These are phyloP conservation scores for Melanogrammus aeglefinus DNA, from an alignment of 2,797 vertebrate species.

Conservation along the genomic window DNA sequence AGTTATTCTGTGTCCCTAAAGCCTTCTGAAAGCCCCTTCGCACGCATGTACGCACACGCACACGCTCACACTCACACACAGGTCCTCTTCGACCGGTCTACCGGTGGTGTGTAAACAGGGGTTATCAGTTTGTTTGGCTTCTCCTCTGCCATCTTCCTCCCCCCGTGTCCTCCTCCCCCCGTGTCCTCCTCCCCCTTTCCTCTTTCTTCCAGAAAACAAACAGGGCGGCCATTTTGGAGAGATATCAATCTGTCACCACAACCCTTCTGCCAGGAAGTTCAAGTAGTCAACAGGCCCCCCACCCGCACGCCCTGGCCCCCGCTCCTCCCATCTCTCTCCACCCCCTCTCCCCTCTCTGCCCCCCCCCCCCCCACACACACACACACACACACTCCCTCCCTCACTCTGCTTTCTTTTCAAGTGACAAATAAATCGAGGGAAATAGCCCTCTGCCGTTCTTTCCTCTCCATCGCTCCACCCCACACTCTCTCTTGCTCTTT, in stretches of 20 bases:
- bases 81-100: conserved; percentile 39
- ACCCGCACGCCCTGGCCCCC: background rate
- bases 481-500: conserved; percentile 67
- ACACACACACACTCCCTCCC: conserved; percentile 8
- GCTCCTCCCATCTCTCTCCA: conserved; percentile 32
- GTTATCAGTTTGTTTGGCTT: conserved; percentile 68
- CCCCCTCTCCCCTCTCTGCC: conserved; percentile 31
- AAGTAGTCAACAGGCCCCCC: conserved; percentile 78
- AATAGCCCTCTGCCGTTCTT: conserved; percentile 35
- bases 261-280: conserved; percentile 85
- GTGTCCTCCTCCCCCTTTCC: conserved; percentile 35
- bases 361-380: too few species aligned
- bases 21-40: background rate
- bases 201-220: conserved; percentile 80
- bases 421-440: conserved; percentile 66
- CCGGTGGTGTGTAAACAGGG: conserved; percentile 78
- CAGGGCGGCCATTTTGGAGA: conserved; percentile 81
- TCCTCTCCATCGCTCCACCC: conserved; percentile 48
- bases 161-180: conserved; percentile 31
- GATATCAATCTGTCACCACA: conserved; percentile 88
- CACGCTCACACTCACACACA: conserved; percentile 20
- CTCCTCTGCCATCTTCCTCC: conserved; percentile 40
- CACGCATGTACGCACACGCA: conserved; percentile 32
- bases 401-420: conserved; percentile 53
- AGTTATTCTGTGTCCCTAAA: conserved; percentile 37